Evolutionary conservation across 1,140 invertebrate species (phyloP).

Genomic region (Caenorhabditis inopinata): DNA sequence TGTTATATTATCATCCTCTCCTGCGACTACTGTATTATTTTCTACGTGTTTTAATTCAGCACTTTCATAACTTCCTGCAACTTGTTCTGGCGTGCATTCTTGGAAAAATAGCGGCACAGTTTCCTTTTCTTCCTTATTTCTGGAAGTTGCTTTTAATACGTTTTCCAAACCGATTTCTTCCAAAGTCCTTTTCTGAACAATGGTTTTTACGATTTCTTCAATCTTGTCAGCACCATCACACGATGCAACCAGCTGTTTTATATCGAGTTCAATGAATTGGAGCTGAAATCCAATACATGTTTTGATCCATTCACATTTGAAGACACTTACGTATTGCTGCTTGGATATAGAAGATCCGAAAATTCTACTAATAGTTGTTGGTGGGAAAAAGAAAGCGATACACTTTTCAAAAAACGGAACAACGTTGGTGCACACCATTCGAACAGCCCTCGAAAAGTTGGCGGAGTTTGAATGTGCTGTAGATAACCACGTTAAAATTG

Average conservation of each 20-base stretch:
- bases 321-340: constrained; percentile 52
- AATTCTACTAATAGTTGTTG: constrained; percentile 37
- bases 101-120: not conserved
- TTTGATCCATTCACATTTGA: constrained; percentile 1
- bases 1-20: not conserved
- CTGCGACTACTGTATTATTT: not conserved
- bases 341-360: constrained; percentile 42
- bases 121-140: not conserved
- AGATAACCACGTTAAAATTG: constrained; percentile 42
- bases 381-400: constrained; percentile 53
- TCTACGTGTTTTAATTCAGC: not conserved
- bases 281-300: constrained; percentile 21
- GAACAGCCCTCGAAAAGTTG: constrained; percentile 48
- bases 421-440: constrained; percentile 50
- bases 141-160: not conserved
- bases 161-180: constrained; percentile 31
- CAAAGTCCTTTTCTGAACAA: constrained; percentile 29
- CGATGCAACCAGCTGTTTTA: constrained; percentile 15
- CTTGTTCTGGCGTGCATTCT: too few species aligned
- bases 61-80: not conserved
- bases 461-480: constrained; percentile 51
- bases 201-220: constrained; percentile 24
- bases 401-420: constrained; percentile 56
- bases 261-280: constrained; percentile 24
- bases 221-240: constrained; percentile 41